Evolutionary conservation across 2,113 vertebrate genomes (phyloP).

Genomic region (Rousettus leschenaultii): DNA sequence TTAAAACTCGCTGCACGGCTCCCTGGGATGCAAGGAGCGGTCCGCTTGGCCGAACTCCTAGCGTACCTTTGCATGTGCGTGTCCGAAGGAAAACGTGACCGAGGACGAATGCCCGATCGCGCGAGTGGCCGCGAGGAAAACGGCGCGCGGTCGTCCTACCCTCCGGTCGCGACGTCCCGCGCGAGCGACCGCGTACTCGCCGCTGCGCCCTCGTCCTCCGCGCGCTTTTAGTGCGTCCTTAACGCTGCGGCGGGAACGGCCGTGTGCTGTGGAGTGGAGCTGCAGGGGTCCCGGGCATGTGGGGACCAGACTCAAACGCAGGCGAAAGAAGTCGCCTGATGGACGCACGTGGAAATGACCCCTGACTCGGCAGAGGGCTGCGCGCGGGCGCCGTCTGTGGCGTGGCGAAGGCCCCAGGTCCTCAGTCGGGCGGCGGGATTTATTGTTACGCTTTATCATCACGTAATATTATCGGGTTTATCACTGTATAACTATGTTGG

Average conservation of each 20-base stretch:
- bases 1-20: slow-evolving; percentile 16
- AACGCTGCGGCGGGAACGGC: no score
- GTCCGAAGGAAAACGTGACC: slow-evolving; percentile 47
- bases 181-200: neutral
- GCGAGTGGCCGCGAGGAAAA: neutral
- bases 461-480: neutral
- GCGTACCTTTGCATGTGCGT: slow-evolving; percentile 48
- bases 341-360: neutral
- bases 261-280: neutral
- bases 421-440: neutral
- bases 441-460: neutral
- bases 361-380: no score
- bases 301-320: neutral
- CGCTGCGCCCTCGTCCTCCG: rapidly evolving
- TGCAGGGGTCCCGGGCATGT: neutral
- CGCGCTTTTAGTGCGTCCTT: neutral
- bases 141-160: neutral
- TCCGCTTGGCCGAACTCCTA: neutral
- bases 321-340: neutral
- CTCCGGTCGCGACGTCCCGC: neutral
- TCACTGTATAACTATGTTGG: neutral
- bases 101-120: slow-evolving; percentile 26
- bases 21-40: neutral
- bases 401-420: neutral
- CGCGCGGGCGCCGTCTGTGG: rapidly evolving